Evolutionary conservation across 2,113 vertebrate species (phyloP).

Genomic region (Echinops telfairi): DNA sequence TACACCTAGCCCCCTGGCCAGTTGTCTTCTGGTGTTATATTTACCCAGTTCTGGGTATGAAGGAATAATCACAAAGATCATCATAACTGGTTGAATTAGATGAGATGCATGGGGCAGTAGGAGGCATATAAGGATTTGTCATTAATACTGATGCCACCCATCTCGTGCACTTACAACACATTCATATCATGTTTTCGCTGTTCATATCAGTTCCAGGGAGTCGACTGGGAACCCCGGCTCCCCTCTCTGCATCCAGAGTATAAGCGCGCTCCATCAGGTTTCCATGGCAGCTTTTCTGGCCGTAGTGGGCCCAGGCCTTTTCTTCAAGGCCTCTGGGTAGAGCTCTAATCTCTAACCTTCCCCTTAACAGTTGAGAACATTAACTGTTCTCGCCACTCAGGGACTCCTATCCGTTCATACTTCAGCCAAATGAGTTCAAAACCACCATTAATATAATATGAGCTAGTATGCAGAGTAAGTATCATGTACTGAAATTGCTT

Average conservation of each 20-base stretch:
- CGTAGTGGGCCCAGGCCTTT: neutral
- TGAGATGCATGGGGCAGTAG: accelerated
- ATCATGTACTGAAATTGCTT: neutral
- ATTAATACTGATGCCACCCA: neutral
- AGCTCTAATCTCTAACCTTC: neutral
- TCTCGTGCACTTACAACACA: neutral
- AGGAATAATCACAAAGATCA: neutral
- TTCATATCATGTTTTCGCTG: neutral
- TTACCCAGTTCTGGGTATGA: neutral
- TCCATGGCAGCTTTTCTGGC: neutral
- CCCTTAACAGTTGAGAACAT: neutral
- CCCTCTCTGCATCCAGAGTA: neutral
- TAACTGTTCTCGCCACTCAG: neutral
- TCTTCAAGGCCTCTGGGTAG: neutral
- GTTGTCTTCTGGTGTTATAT: neutral
- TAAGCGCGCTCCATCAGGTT: neutral
- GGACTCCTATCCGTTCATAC: neutral
- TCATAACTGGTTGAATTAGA: neutral
- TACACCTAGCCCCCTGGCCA: neutral
- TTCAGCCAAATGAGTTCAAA: neutral
- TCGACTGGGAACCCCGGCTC: neutral
- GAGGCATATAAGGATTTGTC: neutral
- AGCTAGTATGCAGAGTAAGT: neutral
- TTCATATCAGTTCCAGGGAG: neutral
- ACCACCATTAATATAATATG: neutral